phyloP scores from a whole-genome alignment of 2,113 vertebrate genomes.

The Pleuronectes platessa region DNA sequence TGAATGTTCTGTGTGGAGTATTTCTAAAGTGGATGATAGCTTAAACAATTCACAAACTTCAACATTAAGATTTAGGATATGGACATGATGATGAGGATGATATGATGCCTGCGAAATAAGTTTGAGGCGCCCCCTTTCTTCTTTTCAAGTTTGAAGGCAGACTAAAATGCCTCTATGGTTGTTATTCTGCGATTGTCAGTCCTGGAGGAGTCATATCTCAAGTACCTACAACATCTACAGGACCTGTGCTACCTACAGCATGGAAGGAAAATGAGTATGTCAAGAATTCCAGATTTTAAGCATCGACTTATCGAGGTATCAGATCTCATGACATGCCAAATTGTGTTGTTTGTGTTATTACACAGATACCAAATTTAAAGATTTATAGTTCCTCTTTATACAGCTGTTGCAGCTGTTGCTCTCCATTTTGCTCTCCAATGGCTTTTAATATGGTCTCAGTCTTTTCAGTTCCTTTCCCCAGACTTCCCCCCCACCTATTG shows the following conservation, averaged over 20 bases:
- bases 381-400: conserved; percentile 19
- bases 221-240: neutral
- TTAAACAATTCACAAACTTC: no score
- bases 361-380: conserved; percentile 20
- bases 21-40: no score
- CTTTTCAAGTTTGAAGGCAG: neutral
- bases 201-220: neutral
- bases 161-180: neutral
- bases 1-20: no score
- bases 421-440: conserved; percentile 29
- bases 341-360: conserved; percentile 1
- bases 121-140: neutral
- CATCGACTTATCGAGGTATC: no score
- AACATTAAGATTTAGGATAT: no score
- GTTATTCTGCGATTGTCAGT: neutral
- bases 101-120: no score
- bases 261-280: neutral
- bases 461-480: conserved; percentile 32
- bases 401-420: conserved; percentile 59
- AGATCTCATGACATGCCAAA: neutral
- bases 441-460: conserved; percentile 45
- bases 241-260: neutral
- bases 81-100: no score
- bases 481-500: conserved; percentile 47
- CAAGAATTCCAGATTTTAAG: neutral